Percentiles rank a stretch among this genome's conserved stretches.
phyloP scores from a whole-genome alignment of 35 echinoderm and acorn worm species.

The Acanthaster planci region DNA sequence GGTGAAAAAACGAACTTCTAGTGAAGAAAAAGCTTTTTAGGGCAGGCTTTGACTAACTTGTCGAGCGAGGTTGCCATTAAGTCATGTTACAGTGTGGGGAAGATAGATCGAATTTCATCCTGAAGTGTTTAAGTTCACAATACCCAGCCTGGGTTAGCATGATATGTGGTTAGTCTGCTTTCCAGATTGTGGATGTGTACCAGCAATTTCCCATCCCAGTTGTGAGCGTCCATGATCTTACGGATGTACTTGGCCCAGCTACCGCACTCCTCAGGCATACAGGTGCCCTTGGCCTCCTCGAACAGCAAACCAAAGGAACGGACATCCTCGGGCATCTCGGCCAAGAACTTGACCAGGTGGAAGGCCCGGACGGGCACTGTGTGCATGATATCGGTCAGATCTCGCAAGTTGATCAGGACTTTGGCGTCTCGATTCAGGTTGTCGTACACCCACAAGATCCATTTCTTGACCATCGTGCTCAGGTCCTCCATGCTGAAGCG shows the following conservation, averaged over 20 bases:
- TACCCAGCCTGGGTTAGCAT: no score
- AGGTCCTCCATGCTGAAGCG: constrained; percentile 42
- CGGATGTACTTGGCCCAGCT: constrained; percentile 35
- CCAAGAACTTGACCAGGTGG: constrained; percentile 38
- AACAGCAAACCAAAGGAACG: constrained; percentile 48
- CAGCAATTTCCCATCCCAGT: constrained; percentile 51
- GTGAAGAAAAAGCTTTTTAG: no score
- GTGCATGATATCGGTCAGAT: constrained; percentile 40
- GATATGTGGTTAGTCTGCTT: no score
- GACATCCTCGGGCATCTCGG: constrained; percentile 27
- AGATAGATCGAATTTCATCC: no score
- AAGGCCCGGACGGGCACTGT: constrained; percentile 29
- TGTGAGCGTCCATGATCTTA: constrained; percentile 42
- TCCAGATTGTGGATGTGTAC: constrained; percentile 45
- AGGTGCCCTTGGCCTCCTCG: constrained; percentile 36
- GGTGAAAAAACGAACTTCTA: no score
- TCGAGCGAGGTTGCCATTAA: no score
- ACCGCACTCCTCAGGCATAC: constrained; percentile 49
- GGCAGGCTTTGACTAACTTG: no score
- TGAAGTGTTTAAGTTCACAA: no score
- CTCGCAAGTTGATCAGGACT: constrained; percentile 48
- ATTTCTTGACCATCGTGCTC: constrained; percentile 26
- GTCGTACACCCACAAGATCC: constrained; percentile 30
- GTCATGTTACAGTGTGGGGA: no score
- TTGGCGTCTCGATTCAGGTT: constrained; percentile 34